Percentiles rank a stretch among this genome's conserved stretches.
These are phyloP conservation scores for Noctua janthina DNA, from an alignment of 2,888 invertebrate genomes.

Conservation along the genomic window DNA sequence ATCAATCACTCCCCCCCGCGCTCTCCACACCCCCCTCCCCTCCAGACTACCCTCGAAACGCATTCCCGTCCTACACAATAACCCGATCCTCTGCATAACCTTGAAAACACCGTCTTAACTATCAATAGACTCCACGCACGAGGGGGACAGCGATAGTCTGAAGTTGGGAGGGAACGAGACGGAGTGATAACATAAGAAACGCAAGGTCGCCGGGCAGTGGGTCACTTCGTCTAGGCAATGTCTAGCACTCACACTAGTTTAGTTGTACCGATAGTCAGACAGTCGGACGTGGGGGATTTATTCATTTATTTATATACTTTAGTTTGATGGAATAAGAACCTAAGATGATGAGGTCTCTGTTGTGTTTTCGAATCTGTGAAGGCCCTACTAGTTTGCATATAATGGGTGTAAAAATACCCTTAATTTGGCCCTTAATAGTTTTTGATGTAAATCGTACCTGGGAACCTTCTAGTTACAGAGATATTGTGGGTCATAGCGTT, in stretches of 20 bases:
- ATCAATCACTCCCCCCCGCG: slow-evolving; percentile 48
- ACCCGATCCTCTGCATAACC: slow-evolving; percentile 66
- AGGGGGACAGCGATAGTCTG: slow-evolving; percentile 71
- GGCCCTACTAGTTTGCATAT: not conserved
- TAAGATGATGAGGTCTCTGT: not conserved
- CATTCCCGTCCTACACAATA: slow-evolving; percentile 59
- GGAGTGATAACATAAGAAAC: slow-evolving; percentile 87
- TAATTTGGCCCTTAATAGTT: too few species aligned
- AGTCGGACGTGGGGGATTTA: slow-evolving; percentile 5
- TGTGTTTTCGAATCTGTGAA: not conserved
- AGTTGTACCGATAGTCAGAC: slow-evolving; percentile 75
- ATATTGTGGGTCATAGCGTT: too few species aligned
- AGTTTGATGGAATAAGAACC: not conserved
- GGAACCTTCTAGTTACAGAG: too few species aligned
- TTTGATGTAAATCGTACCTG: too few species aligned
- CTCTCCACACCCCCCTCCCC: not conserved
- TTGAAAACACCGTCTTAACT: slow-evolving; percentile 79
- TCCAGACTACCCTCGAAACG: slow-evolving; percentile 43
- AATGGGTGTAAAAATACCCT: too few species aligned
- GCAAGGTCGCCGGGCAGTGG: slow-evolving; percentile 89
- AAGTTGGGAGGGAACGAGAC: slow-evolving; percentile 75
- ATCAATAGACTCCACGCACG: slow-evolving; percentile 83
- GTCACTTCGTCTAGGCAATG: slow-evolving; percentile 88
- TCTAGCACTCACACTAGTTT: slow-evolving; percentile 87
- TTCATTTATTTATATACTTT: slow-evolving; percentile 10